Percentiles rank a stretch among this genome's conserved stretches.
phyloP scores from a whole-genome alignment of 2,113 vertebrate genomes.

The Phyllostomus discolor region DNA sequence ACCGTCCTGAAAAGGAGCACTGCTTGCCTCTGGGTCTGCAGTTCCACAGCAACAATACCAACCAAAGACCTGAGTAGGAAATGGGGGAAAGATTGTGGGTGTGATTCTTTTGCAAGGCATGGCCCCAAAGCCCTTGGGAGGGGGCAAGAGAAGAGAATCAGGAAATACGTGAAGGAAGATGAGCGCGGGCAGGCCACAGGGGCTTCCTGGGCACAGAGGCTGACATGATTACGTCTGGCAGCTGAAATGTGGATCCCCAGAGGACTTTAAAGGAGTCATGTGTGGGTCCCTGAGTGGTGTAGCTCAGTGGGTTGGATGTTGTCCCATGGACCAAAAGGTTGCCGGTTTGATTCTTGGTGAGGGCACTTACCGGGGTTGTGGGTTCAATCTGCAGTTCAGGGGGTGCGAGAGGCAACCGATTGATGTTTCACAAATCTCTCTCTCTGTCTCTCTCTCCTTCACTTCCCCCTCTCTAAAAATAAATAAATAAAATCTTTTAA shows the following conservation, averaged over 20 bases:
- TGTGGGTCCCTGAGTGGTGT: not conserved
- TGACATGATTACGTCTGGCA: not conserved
- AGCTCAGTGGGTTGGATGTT: too few species aligned
- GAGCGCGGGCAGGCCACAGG: not conserved
- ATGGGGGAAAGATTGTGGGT: not conserved
- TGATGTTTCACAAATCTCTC: too few species aligned
- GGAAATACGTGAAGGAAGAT: not conserved
- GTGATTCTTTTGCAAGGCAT: not conserved
- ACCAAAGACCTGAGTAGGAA: not conserved
- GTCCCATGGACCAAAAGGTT: too few species aligned
- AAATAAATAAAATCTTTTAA: too few species aligned
- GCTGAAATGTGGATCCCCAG: not conserved
- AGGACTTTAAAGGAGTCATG: not conserved
- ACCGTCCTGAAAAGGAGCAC: slow-evolving; percentile 44
- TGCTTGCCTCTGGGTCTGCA: fast-evolving
- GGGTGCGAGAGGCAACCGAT: too few species aligned
- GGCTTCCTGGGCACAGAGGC: not conserved
- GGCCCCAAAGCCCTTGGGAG: not conserved
- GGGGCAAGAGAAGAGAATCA: not conserved
- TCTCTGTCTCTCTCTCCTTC: too few species aligned
- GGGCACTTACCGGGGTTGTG: too few species aligned
- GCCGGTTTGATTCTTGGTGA: too few species aligned
- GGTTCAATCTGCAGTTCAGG: too few species aligned
- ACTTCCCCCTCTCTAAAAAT: too few species aligned
- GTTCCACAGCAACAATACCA: not conserved